These are phyloP conservation scores for Phengaris arion DNA, from an alignment of 2,888 invertebrate genomes.

Conservation along the genomic window DNA sequence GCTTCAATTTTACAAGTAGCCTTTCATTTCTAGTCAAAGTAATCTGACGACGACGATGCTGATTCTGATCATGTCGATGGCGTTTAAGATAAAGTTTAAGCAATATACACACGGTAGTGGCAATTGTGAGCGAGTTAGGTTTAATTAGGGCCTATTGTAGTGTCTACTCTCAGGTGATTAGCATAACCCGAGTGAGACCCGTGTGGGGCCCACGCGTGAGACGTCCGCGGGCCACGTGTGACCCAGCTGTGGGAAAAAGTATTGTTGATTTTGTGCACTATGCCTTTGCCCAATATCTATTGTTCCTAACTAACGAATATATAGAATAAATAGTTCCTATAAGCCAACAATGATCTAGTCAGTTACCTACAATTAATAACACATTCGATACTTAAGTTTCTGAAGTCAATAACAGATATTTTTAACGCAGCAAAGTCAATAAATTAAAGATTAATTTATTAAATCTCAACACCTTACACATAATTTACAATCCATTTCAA, in stretches of 20 bases:
- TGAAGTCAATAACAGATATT: too few relatives aligned
- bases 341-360: neutral
- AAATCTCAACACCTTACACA: too few relatives aligned
- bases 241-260: neutral
- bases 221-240: neutral
- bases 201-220: neutral
- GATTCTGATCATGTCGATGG: neutral
- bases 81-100: neutral
- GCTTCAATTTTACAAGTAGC: too few relatives aligned
- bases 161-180: neutral
- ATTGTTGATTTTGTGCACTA: conserved; percentile 11
- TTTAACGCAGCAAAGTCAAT: too few relatives aligned
- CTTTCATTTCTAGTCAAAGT: neutral
- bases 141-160: conserved; percentile 1
- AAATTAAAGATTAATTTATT: too few relatives aligned
- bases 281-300: conserved; percentile 10
- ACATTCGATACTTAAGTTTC: neutral
- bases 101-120: neutral
- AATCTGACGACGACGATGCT: neutral
- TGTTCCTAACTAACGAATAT: neutral
- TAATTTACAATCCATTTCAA: too few relatives aligned
- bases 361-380: neutral
- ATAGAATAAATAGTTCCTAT: neutral
- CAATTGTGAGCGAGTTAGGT: conserved; percentile 3
- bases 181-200: neutral